Evolutionary conservation across 2,797 vertebrate genomes (phyloP), one percentile per base, ranked within the genome.

Genomic region (Oophaga sylvatica): DNA sequence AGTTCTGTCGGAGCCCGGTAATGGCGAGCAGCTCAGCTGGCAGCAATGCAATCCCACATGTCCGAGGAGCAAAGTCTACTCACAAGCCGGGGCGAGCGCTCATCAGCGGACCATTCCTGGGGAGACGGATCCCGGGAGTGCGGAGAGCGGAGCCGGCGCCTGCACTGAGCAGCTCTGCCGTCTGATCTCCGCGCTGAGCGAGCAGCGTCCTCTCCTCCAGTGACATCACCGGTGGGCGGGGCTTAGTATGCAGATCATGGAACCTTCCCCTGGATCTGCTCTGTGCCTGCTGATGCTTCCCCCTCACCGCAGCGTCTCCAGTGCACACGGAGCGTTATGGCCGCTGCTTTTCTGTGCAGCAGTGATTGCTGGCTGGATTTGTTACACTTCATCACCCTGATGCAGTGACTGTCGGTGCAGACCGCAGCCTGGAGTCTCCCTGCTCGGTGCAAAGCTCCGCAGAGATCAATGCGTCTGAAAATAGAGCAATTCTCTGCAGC

Each of bases 151-250:
- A 94, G 92, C 94, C 93, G 93, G 93, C 93, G 92, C 94, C 94
- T 94, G 94, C 95, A 94, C 93, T 92, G 88, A 93, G 93, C 92
- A 93, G 94, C 94, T 95, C 94, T 92, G 95, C 95, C 95, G 95
- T 93, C 93, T 95, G 95, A 93, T 92, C 94, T 93, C 92, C 87
- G 94, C 94, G 93, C 91, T 92, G 92, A 90, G 90, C 90, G 94
- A 88, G 93, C 95, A 94, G 93, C 89, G 92, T 93, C 95, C 93
- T 89, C 91, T 90, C 90, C 78, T n/a, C 57, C 90, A 90, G 94
- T 98, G 96, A 98, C 97, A 95, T 98, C 96, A 97, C 92, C 90
- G 91, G 65, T 79, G 91, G 94, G 96, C 94, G 95, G 96, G 95
- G 96, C 94, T 91, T 93, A 92, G 53, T 0, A 22, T 62, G 84